Base-by-base conservation (phyloP, 2,888 invertebrate genomes). In the Steinernema scapterisci region DNA sequence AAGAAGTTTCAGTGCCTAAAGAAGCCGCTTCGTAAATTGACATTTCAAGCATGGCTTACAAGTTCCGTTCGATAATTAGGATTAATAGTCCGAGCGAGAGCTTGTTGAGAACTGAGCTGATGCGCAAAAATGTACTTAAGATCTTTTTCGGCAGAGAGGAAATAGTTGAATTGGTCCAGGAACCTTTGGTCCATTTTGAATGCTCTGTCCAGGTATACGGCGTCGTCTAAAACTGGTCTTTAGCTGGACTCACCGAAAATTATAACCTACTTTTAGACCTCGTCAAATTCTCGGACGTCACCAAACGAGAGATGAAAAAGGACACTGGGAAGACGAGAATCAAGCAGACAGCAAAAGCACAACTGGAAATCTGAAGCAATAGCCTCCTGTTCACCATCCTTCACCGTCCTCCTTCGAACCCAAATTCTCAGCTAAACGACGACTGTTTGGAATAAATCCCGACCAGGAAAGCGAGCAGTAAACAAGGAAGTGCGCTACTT, bases 161-260 rank as follows among this genome's bases (percentile, higher is more conserved):
- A 63, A 31, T 63, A 63, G 31, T 63, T 63, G n/a, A 63, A 63
- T 16, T 63, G 63, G 19, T 63, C 63, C 2, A 63, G 63, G 27
- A 63, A 63, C 6, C 3, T 27, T 25, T 63, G 31, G 27, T 63
- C 63, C 31, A 63, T 63, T 16, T 31, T 63, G 27, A 2, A 16
- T 11, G 63, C 63, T 31, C 19, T 63, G 27, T 63, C 63, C 63
- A 63, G 25, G 25, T 63, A 63, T 16, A 19, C 48, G 19, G 48
- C 48, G 48, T 48, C 48, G 11, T 52, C 52, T 52, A 21, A 52
- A 52, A 48, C 9, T 38, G 38, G 38, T n/a, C n/a, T n/a, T n/a
- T n/a, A n/a, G 38, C 38, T 38, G 38, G 9, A 9, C 3, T 38
- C 38, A 38, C 9, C 38, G 38, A 38, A 38, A 38, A n/a, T n/a